Base-by-base conservation (phyloP, 2,888 invertebrate genomes). In the Melanophora roralis region DNA sequence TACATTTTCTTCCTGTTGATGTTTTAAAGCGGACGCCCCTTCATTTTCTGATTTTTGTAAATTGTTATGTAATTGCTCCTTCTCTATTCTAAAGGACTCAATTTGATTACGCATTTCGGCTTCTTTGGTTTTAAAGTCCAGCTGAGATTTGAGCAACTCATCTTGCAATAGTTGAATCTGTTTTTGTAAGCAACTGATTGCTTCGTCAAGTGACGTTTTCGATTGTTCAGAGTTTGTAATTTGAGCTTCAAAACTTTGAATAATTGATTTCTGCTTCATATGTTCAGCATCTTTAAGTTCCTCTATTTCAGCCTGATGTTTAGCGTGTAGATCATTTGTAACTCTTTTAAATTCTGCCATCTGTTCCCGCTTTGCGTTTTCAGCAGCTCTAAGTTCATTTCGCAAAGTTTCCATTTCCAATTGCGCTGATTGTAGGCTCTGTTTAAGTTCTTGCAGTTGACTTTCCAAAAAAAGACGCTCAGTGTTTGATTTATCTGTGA, bases 381-480 rank as follows among this genome's bases (percentile, higher is more conserved):
- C 51, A 8, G 69, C 19, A 0, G 60, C 16, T 8, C 65, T 67
- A 2, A 84, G 47, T 11, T 83, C 81, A 32, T 27, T 60, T 7
- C 76, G 82, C 19, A 84, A 32, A 8, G 40, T 81, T 36, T 82
- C 78, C 0, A 78, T 34, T 12, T 85, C 85, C 7, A 71, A 60
- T 16, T 84, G 84, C 12, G 83, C 82, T 6, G 82, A 27, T 34
- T 86, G 82, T 2, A 86, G 65, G 12, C 82, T 85, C 36, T 87
- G 86, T 1, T 81, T 83, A 0, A 82, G 45, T 32, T 87, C 85
- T 65, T 86, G 84, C 12, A 86, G 64, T 36, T 86, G 84, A 3
- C 81, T 82, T 16, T 86, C 86, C 16, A 84, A 74, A 43, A 77
- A 73, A 36, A 88, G 23, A 27, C 84, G 84, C 12, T 85, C 85